phyloP scores from a whole-genome alignment of 2,113 vertebrate species.

The Collichthys lucidus region DNA sequence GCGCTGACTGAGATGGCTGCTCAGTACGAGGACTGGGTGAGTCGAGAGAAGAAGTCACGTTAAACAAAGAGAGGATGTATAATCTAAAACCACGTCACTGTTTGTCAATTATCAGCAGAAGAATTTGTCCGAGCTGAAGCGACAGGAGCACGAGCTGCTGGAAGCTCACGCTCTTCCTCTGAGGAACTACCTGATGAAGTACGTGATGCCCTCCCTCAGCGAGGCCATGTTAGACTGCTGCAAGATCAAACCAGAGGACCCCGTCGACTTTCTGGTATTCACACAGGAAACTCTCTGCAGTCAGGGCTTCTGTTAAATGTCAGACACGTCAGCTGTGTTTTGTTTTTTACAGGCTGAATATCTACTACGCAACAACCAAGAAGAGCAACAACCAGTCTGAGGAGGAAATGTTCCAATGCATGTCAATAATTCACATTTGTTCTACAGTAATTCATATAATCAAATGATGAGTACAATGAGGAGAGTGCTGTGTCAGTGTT shows the following conservation, averaged over 20 bases:
- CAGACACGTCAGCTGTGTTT: background rate
- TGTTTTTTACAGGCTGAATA: constrained; percentile 75
- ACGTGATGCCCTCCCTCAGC: constrained; percentile 91
- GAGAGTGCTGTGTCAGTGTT: background rate
- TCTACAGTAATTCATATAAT: background rate
- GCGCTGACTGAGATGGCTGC: constrained; percentile 83
- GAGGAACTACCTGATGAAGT: constrained; percentile 93
- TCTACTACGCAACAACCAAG: constrained; percentile 62
- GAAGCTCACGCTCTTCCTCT: constrained; percentile 88
- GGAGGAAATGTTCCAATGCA: background rate
- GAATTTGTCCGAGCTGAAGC: constrained; percentile 85
- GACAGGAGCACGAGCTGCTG: constrained; percentile 88
- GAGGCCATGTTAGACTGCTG: constrained; percentile 89
- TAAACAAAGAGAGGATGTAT: background rate
- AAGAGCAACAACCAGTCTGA: constrained; percentile 5
- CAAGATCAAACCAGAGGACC: constrained; percentile 90
- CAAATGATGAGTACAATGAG: background rate
- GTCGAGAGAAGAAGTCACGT: constrained; percentile 34
- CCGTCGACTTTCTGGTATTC: constrained; percentile 93
- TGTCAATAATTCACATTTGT: background rate
- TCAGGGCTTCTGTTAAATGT: background rate
- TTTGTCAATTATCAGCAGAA: constrained; percentile 80
- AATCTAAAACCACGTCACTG: background rate
- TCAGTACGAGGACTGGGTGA: constrained; percentile 91
- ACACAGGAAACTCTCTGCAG: background rate